phyloP scores from a whole-genome alignment of 2,888 invertebrate genomes.

The Allygus modestus region DNA sequence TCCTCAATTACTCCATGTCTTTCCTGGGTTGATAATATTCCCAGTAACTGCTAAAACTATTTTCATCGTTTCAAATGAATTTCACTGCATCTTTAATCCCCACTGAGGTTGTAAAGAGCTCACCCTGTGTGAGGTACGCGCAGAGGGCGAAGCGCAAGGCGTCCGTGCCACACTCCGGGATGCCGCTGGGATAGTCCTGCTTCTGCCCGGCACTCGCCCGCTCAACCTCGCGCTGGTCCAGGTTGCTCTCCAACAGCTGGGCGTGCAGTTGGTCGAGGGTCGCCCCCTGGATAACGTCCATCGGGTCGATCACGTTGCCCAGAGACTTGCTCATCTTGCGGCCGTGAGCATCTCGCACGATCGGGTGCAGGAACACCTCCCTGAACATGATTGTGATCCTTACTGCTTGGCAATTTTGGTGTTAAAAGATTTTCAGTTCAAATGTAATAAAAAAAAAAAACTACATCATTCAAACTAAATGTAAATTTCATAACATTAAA shows the following conservation, averaged over 20 bases:
- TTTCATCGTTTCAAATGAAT: no score
- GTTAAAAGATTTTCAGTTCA: no score
- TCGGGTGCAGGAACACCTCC: slow-evolving; percentile 96
- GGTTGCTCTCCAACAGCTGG: slow-evolving; percentile 86
- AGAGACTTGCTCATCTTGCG: slow-evolving; percentile 99
- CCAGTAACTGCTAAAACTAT: no score
- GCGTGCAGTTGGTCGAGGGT: slow-evolving; percentile 87
- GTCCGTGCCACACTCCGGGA: slow-evolving; percentile 98
- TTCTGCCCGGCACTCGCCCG: slow-evolving; percentile 83
- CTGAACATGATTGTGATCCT: slow-evolving; percentile 74
- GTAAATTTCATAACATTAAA: no score
- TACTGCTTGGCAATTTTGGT: no score
- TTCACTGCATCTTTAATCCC: no score
- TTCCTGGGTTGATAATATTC: no score
- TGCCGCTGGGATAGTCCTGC: slow-evolving; percentile 87
- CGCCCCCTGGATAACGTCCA: slow-evolving; percentile 95
- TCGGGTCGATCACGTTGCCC: slow-evolving; percentile 98
- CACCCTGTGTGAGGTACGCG: slow-evolving; percentile 89
- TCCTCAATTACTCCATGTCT: no score
- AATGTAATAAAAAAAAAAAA: no score
- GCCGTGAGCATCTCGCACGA: slow-evolving; percentile 98
- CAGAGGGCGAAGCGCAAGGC: slow-evolving; percentile 95
- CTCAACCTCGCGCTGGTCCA: slow-evolving; percentile 90
- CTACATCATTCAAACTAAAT: no score
- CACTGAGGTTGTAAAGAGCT: no score